Base-by-base conservation (phyloP, 2,797 vertebrate genomes). In the Emys orbicularis region DNA sequence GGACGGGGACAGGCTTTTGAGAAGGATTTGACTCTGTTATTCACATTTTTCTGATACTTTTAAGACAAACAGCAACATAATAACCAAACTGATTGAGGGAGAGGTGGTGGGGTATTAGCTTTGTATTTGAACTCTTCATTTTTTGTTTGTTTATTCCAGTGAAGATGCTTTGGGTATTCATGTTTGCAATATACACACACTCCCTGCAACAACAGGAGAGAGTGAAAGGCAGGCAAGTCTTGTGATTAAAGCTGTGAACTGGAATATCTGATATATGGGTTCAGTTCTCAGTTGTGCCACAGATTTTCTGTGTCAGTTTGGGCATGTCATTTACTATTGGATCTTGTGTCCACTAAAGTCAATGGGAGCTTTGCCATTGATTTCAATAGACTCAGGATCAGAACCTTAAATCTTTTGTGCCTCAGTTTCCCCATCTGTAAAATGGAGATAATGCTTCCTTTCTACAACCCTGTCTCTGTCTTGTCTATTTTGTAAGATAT, bases 11-110 rank as follows among this genome's bases (percentile, higher is more conserved):
- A 88, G 76, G 89, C 27, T 97, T 93, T 91, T 84, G 88, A 82
- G 81, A n/a, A 53, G 25, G 53, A 89, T 96, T 94, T 95, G 92
- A 89, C 44, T 86, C 53, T 82, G 27, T 77, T 89, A 83, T 0
- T 90, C 79, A 41, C 86, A 2, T 44, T 95, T 96, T 95, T 81
- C 53, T 88, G 83, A 90, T 72, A 12, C 81, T 57, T 19, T 27
- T 65, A 74, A 92, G 72, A 79, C 74, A 89, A 94, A 90, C 49
- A 15, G 92, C 68, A 72, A 72, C 68, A 72, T 94, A 90, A 87
- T 34, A 79, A 89, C 54, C 56, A 81, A 57, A 59, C 77, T 1
- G 2, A 65, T 86, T 89, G 23, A 76, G 41, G 27, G 5, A 89
- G 83, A 92, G 81, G 61, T 0, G 89, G 47, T 10, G 90, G 47